phyloP scores from a whole-genome alignment of 2,888 invertebrate genomes.

The Dorcus parallelipipedus region DNA sequence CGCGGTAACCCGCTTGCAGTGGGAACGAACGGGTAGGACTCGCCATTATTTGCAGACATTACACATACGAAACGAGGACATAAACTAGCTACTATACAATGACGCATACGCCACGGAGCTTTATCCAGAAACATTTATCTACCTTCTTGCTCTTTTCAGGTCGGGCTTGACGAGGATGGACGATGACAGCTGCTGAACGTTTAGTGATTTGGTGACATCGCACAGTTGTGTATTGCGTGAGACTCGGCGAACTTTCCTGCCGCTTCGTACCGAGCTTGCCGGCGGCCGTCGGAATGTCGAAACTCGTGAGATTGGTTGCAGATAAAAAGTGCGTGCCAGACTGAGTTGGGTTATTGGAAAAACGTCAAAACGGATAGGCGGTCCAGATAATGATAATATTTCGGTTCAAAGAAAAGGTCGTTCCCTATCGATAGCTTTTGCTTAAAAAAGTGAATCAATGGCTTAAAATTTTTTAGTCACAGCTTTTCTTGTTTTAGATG shows the following conservation, averaged over 20 bases:
- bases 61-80: conserved; percentile 34
- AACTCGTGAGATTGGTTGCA: not conserved
- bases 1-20: conserved; percentile 33
- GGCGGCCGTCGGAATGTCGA: conserved; percentile 30
- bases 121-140: conserved; percentile 41
- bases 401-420: too few species aligned
- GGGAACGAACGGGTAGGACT: conserved; percentile 34
- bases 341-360: too few species aligned
- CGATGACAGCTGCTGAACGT: conserved; percentile 44
- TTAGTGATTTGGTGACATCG: conserved; percentile 38
- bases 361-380: too few species aligned
- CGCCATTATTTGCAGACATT: conserved; percentile 45
- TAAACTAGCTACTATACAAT: conserved; percentile 39
- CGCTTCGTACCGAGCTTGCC: not conserved
- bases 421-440: too few species aligned
- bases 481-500: too few species aligned
- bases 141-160: conserved; percentile 34
- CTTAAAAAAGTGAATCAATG: too few species aligned
- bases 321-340: too few species aligned
- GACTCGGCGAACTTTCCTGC: conserved; percentile 21
- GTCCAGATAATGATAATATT: too few species aligned
- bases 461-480: too few species aligned
- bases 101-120: conserved; percentile 44
- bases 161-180: conserved; percentile 36
- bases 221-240: conserved; percentile 45